Evolutionary conservation across 2,888 invertebrate genomes (phyloP).

Genomic region (Melinaea marsaeus): DNA sequence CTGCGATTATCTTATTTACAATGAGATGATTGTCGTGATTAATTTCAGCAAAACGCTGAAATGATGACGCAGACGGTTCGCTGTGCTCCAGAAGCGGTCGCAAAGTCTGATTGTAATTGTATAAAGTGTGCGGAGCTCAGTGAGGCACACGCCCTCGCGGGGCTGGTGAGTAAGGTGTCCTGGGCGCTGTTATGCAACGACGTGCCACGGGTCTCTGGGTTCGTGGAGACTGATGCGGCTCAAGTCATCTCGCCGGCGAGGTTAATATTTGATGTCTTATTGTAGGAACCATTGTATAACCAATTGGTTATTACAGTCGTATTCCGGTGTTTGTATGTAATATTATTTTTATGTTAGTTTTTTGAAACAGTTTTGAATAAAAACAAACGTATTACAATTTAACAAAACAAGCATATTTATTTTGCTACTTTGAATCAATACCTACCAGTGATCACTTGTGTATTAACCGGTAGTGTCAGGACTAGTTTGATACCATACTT

Average conservation of each 20-base stretch:
- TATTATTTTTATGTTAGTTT: no score
- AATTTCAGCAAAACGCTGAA: conserved; percentile 55
- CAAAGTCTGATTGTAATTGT: conserved; percentile 48
- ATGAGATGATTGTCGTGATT: no score
- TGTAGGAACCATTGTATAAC: not conserved
- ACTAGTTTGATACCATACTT: no score
- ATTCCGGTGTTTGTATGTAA: no score
- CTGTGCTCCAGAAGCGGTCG: conserved; percentile 45
- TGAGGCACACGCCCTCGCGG: conserved; percentile 66
- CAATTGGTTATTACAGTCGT: no score
- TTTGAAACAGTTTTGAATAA: no score
- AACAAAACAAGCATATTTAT: no score
- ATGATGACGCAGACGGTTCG: conserved; percentile 64
- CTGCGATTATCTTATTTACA: no score
- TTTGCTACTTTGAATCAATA: no score
- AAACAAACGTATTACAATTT: no score
- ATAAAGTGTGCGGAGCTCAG: conserved; percentile 56
- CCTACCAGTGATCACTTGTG: no score
- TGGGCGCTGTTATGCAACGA: conserved; percentile 61
- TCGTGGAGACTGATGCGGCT: conserved; percentile 58
- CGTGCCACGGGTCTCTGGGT: conserved; percentile 58
- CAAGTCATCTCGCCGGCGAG: conserved; percentile 64
- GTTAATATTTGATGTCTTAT: conserved; percentile 35
- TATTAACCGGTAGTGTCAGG: no score
- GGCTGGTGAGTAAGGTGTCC: conserved; percentile 60